Evolutionary conservation across 1,140 invertebrate species (phyloP).

Genomic region (Vanessa tameamea): DNA sequence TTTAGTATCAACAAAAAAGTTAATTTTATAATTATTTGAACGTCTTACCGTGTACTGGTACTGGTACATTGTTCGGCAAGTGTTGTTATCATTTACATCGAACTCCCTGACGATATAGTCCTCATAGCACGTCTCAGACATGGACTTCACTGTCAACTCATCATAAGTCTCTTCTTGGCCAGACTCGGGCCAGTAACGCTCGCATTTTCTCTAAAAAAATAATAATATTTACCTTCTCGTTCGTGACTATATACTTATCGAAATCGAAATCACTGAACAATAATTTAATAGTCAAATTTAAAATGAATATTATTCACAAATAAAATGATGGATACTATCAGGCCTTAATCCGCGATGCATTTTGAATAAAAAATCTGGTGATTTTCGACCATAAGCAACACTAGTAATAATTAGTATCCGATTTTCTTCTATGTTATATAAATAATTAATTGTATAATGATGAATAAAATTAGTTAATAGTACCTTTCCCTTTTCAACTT

Average conservation of each 20-base stretch:
- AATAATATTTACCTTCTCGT: neutral
- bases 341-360: no score
- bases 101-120: slow-evolving; percentile 96
- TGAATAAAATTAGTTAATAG: neutral
- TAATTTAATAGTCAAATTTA: no score
- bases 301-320: no score
- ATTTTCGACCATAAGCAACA: no score
- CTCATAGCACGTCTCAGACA: slow-evolving; percentile 85
- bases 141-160: slow-evolving; percentile 84
- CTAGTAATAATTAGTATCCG: no score
- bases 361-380: no score
- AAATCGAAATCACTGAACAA: no score
- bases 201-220: slow-evolving; percentile 91
- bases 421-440: no score
- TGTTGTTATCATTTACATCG: slow-evolving; percentile 80
- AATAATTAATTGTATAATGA: no score
- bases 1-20: no score
- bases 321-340: no score
- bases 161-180: slow-evolving; percentile 88
- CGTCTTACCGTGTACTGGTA: slow-evolving; percentile 90
- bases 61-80: slow-evolving; percentile 91
- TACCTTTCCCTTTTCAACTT: slow-evolving; percentile 92
- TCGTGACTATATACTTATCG: no score
- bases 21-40: neutral
- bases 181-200: slow-evolving; percentile 95